Evolutionary conservation across 2,888 invertebrate genomes (phyloP), one percentile per base, ranked within the genome.

Genomic region (Ophioninae sp.): DNA sequence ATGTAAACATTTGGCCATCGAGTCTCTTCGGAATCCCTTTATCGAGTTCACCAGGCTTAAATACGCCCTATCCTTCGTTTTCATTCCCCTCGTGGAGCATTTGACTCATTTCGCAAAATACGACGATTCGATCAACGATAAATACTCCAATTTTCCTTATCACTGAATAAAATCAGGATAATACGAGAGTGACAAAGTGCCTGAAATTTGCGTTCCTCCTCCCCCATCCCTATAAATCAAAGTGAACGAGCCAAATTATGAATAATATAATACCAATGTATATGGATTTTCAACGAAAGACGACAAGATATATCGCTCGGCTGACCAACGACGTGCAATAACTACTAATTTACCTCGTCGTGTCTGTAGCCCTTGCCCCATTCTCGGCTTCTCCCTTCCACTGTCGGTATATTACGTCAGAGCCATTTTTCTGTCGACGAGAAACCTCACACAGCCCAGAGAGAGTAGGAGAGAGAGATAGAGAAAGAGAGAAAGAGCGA

Each of bases 321-420:
- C 83, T 75, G 79, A 75, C 78, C 81, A 41, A 73, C n/a, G 63
- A 82, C 67, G 75, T 79, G 82, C 73, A 69, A 69, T 76, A 77
- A 79, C 82, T 82, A 84, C 84, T 79, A 73, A 84, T 84, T 84
- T 79, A 84, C 82, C 56, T 68, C 75, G 73, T 79, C 79, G 67
- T 61, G 13, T 63, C 20, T 68, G 17, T 56, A 58, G 37, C 17
- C 72, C 17, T 37, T 56, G 63, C 63, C 72, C 63, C 56, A 68
- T 41, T 65, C 56, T 13, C 58, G 61, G 20, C 65, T 78, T 75
- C 69, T 23, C 58, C 71, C 68, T 69, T 56, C 64, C 64, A 69
- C 69, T 13, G 56, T 69, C 44, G 72, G 64, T 69, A 76, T 67
- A 79, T 73, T 82, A 79, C 67, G 67, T 64, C 58, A 10, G 63